Conservation (phyloP, 2,888 invertebrate genomes). For the Ethmia dodecea region DNA sequence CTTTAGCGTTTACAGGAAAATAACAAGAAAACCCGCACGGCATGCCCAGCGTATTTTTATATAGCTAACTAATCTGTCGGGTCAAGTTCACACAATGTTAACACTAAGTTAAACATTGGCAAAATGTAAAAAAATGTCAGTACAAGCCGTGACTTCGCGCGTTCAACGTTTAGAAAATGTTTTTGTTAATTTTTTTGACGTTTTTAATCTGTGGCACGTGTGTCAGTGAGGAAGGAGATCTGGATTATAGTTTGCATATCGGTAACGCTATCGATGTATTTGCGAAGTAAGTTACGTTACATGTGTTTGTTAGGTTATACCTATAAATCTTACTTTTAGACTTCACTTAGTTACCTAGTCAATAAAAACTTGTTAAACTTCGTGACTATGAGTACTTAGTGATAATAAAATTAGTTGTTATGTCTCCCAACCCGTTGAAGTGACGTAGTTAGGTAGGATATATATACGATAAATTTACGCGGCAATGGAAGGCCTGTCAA, state of each 20-base stretch:
- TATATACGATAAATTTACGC: too few relatives aligned
- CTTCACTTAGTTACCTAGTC: too few relatives aligned
- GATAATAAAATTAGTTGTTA: too few relatives aligned
- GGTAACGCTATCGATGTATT: slow-evolving; percentile 68
- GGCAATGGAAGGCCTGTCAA: too few relatives aligned
- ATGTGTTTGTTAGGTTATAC: too few relatives aligned
- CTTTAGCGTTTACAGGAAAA: too few relatives aligned
- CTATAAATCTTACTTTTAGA: too few relatives aligned
- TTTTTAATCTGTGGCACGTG: slow-evolving; percentile 38
- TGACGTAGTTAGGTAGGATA: too few relatives aligned
- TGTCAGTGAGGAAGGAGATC: slow-evolving; percentile 45
- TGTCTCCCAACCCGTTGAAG: too few relatives aligned
- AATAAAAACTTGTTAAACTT: too few relatives aligned
- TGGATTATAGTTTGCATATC: slow-evolving; percentile 57
- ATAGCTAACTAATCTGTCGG: slow-evolving; percentile 48
- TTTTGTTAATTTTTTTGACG: slow-evolving; percentile 31
- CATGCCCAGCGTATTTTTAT: background rate
- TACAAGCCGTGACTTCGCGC: slow-evolving; percentile 38
- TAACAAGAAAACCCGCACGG: slow-evolving; percentile 1
- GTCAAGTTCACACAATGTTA: slow-evolving; percentile 68
- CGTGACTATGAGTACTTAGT: too few relatives aligned
- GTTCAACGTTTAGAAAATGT: slow-evolving; percentile 34
- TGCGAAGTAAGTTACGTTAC: slow-evolving; percentile 56
- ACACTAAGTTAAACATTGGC: slow-evolving; percentile 56
- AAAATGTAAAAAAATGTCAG: slow-evolving; percentile 67